Conservation (phyloP, 1,140 invertebrate species). For the Hylyphantes graminicola region DNA sequence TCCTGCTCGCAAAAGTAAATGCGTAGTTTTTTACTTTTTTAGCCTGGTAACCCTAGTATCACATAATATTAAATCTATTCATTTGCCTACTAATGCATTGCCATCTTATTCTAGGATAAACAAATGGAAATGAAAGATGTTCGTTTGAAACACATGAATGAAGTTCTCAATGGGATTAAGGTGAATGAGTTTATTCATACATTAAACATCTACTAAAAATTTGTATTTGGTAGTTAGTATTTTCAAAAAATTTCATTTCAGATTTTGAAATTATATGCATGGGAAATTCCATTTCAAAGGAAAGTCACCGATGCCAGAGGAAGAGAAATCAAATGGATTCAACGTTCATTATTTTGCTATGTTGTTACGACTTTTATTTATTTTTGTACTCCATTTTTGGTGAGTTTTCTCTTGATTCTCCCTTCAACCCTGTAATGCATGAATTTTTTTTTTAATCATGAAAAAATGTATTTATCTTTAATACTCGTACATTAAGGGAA, state of each 20-base stretch:
- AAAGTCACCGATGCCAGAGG: conserved; percentile 58
- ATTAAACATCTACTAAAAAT: neutral
- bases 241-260: neutral
- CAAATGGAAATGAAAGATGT: conserved; percentile 70
- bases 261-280: conserved; percentile 63
- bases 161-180: conserved; percentile 92
- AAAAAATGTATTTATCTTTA: no score
- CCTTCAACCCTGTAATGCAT: no score
- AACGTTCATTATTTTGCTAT: conserved; percentile 7
- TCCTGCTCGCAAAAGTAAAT: no score
- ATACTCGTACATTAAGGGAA: no score
- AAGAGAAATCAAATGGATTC: conserved; percentile 60
- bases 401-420: neutral
- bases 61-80: no score
- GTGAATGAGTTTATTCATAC: neutral
- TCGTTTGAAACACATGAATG: conserved; percentile 93
- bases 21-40: no score
- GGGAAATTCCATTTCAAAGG: conserved; percentile 63
- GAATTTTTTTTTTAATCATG: no score
- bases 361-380: neutral
- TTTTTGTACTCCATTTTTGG: conserved; percentile 15
- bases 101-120: conserved; percentile 55
- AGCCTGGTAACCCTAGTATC: no score
- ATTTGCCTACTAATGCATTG: no score
- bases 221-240: neutral